These are phyloP conservation scores for Hydrocynus forskahlii DNA, from an alignment of 2,797 vertebrate species.

Conservation along the genomic window DNA sequence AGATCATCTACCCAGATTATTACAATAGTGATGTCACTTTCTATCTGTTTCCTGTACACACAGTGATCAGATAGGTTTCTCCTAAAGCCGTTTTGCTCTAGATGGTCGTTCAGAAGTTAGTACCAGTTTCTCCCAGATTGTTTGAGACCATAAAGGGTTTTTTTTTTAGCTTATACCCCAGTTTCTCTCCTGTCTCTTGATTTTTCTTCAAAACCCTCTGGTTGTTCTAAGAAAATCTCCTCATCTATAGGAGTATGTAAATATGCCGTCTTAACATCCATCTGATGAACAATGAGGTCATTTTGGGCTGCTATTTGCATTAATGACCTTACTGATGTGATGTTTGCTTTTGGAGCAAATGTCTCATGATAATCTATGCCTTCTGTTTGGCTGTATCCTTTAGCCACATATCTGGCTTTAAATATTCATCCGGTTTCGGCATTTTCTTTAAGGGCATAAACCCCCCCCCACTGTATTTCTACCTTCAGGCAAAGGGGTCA, in stretches of 20 bases:
- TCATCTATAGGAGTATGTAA: constrained; percentile 45
- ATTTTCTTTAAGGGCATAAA: too few relatives aligned
- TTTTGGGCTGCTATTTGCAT: too few relatives aligned
- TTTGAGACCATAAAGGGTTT: neutral
- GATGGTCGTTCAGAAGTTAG: neutral
- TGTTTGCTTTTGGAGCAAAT: too few relatives aligned
- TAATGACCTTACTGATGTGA: too few relatives aligned
- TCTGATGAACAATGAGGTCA: constrained; percentile 30
- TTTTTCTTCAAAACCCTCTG: neutral
- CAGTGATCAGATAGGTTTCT: neutral
- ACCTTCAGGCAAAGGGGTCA: neutral
- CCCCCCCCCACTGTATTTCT: neutral
- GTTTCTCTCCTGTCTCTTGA: neutral
- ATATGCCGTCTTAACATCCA: constrained; percentile 46
- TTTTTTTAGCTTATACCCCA: neutral
- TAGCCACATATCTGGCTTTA: neutral
- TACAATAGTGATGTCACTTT: neutral
- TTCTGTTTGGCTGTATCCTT: neutral
- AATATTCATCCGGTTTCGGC: too few relatives aligned
- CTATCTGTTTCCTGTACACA: neutral
- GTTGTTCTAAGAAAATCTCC: constrained; percentile 3
- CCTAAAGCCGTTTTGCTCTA: neutral
- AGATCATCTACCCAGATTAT: constrained; percentile 9
- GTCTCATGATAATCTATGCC: constrained; percentile 41
- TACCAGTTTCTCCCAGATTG: neutral